Conservation (phyloP, 1,140 invertebrate genomes). For the Tachypleus tridentatus region DNA sequence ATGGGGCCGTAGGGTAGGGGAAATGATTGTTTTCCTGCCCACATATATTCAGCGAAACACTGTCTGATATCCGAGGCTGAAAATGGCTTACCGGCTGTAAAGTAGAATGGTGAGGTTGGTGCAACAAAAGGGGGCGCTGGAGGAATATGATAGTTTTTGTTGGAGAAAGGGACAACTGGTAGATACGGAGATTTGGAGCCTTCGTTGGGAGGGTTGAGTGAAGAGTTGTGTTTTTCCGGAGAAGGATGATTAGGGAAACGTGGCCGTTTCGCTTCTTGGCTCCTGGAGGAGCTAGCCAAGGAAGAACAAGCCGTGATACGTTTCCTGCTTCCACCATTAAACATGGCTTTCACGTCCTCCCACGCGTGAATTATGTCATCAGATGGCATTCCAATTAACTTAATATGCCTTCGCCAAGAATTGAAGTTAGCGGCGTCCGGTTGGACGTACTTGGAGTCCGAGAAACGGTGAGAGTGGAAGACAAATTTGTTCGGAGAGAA, state of each 20-base stretch:
- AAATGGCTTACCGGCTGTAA: slow-evolving; percentile 6
- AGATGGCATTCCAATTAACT: slow-evolving; percentile 60
- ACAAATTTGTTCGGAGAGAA: slow-evolving; percentile 99
- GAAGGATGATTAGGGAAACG: not conserved
- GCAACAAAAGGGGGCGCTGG: not conserved
- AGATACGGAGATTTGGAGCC: slow-evolving; percentile 16
- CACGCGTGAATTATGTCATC: slow-evolving; percentile 54
- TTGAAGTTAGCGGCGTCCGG: slow-evolving; percentile 97
- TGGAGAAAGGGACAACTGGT: slow-evolving; percentile 22
- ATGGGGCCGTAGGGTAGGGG: slow-evolving; percentile 21
- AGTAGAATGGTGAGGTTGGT: slow-evolving; percentile 4
- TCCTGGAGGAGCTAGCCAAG: slow-evolving; percentile 16
- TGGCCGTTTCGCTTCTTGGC: slow-evolving; percentile 5
- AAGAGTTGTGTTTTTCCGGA: too few relatives aligned
- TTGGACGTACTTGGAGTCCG: slow-evolving; percentile 72
- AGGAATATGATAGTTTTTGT: slow-evolving; percentile 16
- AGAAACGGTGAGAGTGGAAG: slow-evolving; percentile 85
- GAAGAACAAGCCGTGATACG: slow-evolving; percentile 45
- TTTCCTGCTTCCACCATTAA: slow-evolving; percentile 93
- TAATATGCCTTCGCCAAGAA: slow-evolving; percentile 91
- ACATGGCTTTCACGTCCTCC: slow-evolving; percentile 97
- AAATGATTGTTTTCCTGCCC: slow-evolving; percentile 22
- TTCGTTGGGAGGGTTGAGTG: too few relatives aligned
- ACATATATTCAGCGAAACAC: slow-evolving; percentile 27
- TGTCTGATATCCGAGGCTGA: slow-evolving; percentile 22